Conservation (phyloP, 2,113 vertebrate genomes). For the Neogobius melanostomus region DNA sequence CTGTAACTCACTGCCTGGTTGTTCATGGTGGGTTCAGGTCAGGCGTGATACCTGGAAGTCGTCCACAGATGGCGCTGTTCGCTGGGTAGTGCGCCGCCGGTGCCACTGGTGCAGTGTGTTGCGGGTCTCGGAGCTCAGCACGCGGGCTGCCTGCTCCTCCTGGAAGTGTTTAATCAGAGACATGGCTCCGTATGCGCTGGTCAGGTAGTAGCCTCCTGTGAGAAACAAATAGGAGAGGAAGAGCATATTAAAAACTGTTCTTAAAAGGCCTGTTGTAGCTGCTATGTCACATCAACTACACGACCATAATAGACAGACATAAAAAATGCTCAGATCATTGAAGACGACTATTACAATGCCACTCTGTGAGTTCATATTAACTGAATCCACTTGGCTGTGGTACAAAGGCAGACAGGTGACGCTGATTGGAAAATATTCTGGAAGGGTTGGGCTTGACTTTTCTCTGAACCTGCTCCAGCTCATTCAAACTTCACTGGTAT, state of each 20-base stretch:
- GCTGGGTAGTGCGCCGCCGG: conserved; percentile 87
- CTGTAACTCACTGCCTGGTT: conserved; percentile 68
- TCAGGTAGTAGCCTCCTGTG: conserved; percentile 94
- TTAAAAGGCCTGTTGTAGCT: no score
- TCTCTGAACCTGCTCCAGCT: conserved; percentile 41
- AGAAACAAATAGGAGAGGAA: not conserved
- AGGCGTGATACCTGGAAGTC: conserved; percentile 89
- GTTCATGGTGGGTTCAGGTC: conserved; percentile 65
- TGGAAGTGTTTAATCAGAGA: conserved; percentile 96
- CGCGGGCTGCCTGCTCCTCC: conserved; percentile 90
- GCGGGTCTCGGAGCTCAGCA: conserved; percentile 90
- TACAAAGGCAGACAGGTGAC: conserved; percentile 16
- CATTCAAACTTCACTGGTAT: conserved; percentile 50
- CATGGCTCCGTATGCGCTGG: conserved; percentile 93
- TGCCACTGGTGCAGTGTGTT: conserved; percentile 96
- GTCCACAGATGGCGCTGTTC: conserved; percentile 86
- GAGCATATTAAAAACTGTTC: not conserved
- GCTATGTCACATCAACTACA: no score
- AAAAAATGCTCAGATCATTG: not conserved
- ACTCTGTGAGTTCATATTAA: not conserved
- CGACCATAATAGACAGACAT: not conserved
- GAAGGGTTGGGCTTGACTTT: not conserved
- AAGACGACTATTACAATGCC: not conserved
- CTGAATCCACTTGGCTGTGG: not conserved
- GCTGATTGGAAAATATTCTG: conserved; percentile 37